Conservation (phyloP, 2,797 vertebrate species). For the Bothrops alternatus region DNA sequence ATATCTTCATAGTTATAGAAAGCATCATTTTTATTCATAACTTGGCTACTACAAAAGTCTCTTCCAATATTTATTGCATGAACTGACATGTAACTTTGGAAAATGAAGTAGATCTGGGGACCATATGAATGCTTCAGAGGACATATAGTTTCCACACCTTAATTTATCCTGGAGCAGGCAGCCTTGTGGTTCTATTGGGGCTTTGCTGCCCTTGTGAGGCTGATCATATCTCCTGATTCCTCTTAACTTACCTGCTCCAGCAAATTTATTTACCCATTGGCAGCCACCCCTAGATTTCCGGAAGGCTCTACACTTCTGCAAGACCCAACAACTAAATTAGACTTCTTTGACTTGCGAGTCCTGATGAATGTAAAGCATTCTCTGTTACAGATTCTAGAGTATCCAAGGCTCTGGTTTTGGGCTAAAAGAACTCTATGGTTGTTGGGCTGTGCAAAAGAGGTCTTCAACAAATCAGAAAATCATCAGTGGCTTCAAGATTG, state of each 20-base stretch:
- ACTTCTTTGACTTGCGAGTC: background rate
- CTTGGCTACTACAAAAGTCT: background rate
- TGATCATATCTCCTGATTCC: background rate
- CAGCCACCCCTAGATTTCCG: background rate
- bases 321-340: background rate
- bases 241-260: background rate
- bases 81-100: background rate
- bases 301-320: background rate
- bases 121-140: background rate
- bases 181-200: background rate
- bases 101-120: background rate
- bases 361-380: background rate
- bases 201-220: background rate
- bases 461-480: background rate
- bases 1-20: constrained; percentile 27
- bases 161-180: background rate
- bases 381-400: background rate
- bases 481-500: background rate
- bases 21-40: background rate
- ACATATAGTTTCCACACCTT: background rate
- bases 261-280: background rate
- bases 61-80: constrained; percentile 2
- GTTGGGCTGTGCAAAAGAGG: background rate
- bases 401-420: background rate
- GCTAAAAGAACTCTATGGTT: background rate